phyloP scores from a whole-genome alignment of 2,888 invertebrate genomes.

The Luperina testacea region DNA sequence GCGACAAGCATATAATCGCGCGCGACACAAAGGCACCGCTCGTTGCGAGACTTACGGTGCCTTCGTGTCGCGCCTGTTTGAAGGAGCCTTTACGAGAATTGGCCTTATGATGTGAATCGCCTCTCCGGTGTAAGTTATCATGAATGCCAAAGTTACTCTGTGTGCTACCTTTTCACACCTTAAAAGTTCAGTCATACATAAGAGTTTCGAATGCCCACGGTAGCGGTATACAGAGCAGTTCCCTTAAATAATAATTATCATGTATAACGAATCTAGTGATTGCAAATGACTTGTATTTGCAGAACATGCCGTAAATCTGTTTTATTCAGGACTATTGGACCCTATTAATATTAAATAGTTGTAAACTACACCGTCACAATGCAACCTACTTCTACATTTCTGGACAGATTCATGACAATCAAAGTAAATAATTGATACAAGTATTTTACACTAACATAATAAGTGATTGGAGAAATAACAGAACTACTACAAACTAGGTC shows the following conservation, averaged over 20 bases:
- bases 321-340: constrained; percentile 19
- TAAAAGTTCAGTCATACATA: no score
- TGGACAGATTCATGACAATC: not conserved
- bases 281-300: constrained; percentile 6
- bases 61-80: no score
- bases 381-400: constrained; percentile 12
- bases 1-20: no score
- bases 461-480: not conserved
- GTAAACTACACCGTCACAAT: constrained; percentile 8
- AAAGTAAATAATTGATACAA: not conserved
- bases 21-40: no score
- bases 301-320: constrained; percentile 9
- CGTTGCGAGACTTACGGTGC: no score
- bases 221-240: not conserved
- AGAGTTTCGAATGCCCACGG: not conserved
- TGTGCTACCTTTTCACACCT: not conserved
- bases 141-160: not conserved
- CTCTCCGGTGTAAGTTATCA: not conserved
- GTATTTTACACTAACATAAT: not conserved
- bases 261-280: not conserved
- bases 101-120: no score
- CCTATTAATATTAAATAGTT: constrained; percentile 27
- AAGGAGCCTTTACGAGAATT: no score
- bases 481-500: no score
- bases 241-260: not conserved